Conservation (phyloP, 2,113 vertebrate genomes). For the Oryzias javanicus region DNA sequence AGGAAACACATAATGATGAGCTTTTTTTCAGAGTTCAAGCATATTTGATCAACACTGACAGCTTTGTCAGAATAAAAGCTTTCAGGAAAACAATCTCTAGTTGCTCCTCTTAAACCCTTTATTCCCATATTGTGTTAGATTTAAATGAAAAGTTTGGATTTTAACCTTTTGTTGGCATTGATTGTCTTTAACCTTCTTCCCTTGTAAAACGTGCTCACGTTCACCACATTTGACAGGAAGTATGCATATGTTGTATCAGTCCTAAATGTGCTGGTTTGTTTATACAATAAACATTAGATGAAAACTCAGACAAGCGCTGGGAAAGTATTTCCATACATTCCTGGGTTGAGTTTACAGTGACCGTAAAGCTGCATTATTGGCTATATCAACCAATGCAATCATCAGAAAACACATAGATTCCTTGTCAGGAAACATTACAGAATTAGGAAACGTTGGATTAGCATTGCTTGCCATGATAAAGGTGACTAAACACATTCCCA, state of each 20-base stretch:
- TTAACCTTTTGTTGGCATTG: background rate
- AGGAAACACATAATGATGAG: too few relatives aligned
- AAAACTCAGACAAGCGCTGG: constrained; percentile 11
- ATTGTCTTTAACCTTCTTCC: background rate
- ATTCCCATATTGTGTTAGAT: too few relatives aligned
- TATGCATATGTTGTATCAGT: background rate
- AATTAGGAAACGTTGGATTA: background rate
- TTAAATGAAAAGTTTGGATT: too few relatives aligned
- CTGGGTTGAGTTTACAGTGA: constrained; percentile 36
- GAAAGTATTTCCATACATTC: constrained; percentile 51
- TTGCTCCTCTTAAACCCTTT: too few relatives aligned
- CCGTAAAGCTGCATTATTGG: constrained; percentile 1
- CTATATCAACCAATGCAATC: constrained; percentile 17
- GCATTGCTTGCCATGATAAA: constrained; percentile 4
- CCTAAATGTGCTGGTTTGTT: constrained; percentile 6
- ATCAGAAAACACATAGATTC: constrained; percentile 14
- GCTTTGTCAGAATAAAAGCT: too few relatives aligned
- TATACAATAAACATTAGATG: constrained; percentile 13
- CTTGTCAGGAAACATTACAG: constrained; percentile 1
- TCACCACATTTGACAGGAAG: background rate
- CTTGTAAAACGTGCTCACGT: background rate
- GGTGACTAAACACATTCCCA: background rate
- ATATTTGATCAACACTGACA: too few relatives aligned
- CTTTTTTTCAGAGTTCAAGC: too few relatives aligned
- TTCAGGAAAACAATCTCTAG: too few relatives aligned